phyloP scores from a whole-genome alignment of 2,888 invertebrate genomes.

The Athalia rosae region DNA sequence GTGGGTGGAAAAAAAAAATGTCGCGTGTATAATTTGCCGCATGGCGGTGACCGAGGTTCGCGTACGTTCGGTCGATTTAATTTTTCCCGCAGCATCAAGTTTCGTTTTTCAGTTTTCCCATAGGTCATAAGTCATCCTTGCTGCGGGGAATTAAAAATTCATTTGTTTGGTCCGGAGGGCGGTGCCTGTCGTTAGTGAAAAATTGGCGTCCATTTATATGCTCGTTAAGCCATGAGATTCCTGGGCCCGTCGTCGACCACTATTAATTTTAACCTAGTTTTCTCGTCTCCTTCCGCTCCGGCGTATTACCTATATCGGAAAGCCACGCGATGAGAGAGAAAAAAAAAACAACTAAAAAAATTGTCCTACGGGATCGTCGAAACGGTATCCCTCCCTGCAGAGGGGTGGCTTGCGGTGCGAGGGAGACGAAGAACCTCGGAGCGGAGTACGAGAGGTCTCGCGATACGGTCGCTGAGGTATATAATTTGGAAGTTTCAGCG shows the following conservation, averaged over 20 bases:
- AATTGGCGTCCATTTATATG: conserved; percentile 60
- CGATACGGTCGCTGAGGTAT: not conserved
- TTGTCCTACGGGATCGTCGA: not conserved
- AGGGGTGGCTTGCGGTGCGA: too few species aligned
- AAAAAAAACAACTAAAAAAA: too few species aligned
- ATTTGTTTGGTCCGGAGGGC: conserved; percentile 52
- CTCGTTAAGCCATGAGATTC: conserved; percentile 54
- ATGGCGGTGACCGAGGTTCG: conserved; percentile 5
- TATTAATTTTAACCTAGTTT: conserved; percentile 43
- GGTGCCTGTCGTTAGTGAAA: conserved; percentile 57
- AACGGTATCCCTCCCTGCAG: too few species aligned
- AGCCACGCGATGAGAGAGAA: not conserved
- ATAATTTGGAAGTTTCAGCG: conserved; percentile 22
- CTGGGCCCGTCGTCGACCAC: conserved; percentile 13
- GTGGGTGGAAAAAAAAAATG: too few species aligned
- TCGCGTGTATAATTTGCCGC: not conserved
- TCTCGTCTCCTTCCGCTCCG: conserved; percentile 31
- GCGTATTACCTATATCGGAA: not conserved
- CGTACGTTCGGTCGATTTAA: conserved; percentile 22
- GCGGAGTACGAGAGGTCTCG: not conserved
- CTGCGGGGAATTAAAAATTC: conserved; percentile 58
- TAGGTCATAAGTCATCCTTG: conserved; percentile 12
- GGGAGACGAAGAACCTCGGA: not conserved
- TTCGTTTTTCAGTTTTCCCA: not conserved
- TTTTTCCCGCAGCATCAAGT: conserved; percentile 15